Evolutionary conservation across 2,113 vertebrate species (phyloP).

Genomic region (Galemys pyrenaicus): DNA sequence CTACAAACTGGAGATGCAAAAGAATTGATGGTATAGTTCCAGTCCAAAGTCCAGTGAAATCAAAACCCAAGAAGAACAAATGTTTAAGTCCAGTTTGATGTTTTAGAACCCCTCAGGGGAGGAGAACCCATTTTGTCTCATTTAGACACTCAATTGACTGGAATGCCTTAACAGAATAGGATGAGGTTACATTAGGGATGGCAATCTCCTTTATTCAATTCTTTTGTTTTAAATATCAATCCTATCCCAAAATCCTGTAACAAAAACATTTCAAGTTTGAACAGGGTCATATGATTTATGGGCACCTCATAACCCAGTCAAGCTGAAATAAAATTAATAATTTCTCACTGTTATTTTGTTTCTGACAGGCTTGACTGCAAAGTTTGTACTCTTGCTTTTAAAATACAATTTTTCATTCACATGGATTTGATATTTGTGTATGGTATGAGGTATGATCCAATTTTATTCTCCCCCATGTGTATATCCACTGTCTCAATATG

Average conservation of each 20-base stretch:
- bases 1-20: not conserved
- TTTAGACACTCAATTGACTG: not conserved
- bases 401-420: not conserved
- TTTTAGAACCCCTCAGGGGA: not conserved
- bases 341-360: not conserved
- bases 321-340: not conserved
- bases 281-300: not conserved
- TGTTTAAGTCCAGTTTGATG: not conserved
- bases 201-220: not conserved
- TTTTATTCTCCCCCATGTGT: not conserved
- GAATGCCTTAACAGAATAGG: not conserved
- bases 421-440: not conserved
- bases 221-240: not conserved
- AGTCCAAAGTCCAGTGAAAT: not conserved
- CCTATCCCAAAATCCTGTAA: not conserved
- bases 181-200: not conserved
- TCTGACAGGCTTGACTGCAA: not conserved
- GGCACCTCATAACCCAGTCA: not conserved
- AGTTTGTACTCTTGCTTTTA: not conserved
- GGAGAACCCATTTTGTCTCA: not conserved
- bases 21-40: not conserved
- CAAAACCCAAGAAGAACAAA: not conserved
- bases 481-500: not conserved
- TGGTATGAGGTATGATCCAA: not conserved
- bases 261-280: not conserved